Conservation (phyloP, 2,113 vertebrate genomes). For the Uria aalge region DNA sequence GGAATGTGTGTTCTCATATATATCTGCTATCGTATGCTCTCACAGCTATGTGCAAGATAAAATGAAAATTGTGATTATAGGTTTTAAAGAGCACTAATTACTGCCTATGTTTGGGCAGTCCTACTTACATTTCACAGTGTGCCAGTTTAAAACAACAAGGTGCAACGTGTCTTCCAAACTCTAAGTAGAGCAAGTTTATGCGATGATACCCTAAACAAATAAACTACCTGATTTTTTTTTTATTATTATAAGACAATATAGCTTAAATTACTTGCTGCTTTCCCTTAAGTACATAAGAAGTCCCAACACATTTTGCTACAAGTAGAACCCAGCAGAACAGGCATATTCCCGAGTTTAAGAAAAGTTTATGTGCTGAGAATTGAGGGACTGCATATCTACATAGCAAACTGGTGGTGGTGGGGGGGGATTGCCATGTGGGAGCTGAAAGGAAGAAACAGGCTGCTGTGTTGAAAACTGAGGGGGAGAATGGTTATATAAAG, state of each 20-base stretch:
- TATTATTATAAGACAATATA: background rate
- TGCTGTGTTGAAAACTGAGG: slow-evolving; percentile 14
- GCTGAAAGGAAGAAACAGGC: slow-evolving; percentile 11
- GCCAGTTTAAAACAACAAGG: background rate
- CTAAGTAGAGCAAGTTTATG: background rate
- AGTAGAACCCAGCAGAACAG: background rate
- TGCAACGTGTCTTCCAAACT: background rate
- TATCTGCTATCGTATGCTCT: background rate
- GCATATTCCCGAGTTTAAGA: background rate
- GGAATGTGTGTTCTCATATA: background rate
- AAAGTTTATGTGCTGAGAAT: background rate
- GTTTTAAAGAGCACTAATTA: background rate
- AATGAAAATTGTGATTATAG: background rate
- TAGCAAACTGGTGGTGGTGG: background rate
- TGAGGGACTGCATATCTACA: background rate
- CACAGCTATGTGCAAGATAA: background rate
- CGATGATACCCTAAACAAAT: background rate
- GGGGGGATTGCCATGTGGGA: background rate
- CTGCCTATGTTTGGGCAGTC: background rate
- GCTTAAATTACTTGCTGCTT: background rate
- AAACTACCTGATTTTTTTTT: background rate
- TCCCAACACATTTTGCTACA: background rate
- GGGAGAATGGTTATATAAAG: slow-evolving; percentile 37
- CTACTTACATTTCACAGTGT: background rate
- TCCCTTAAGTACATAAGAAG: background rate